phyloP scores from a whole-genome alignment of 2,888 invertebrate species.

The Ichneumoninae sp. region DNA sequence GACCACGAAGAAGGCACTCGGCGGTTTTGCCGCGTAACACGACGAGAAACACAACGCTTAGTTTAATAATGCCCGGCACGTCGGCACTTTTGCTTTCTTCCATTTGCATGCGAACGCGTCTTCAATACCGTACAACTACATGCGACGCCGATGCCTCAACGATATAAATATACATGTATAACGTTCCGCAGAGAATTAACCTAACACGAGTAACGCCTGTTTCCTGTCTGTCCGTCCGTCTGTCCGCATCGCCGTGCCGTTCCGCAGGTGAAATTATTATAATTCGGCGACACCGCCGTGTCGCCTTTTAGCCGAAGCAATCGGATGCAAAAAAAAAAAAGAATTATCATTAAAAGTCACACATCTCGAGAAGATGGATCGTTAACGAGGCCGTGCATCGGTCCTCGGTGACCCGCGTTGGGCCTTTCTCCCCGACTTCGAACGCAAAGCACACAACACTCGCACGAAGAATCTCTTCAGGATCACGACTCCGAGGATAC shows the following conservation, averaged over 20 bases:
- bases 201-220: slow-evolving; percentile 4
- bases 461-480: slow-evolving; percentile 55
- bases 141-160: background rate
- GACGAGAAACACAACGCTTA: background rate
- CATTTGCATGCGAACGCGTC: slow-evolving; percentile 73
- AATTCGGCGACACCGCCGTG: background rate
- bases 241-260: background rate
- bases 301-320: background rate
- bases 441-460: slow-evolving; percentile 55
- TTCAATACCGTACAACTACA: slow-evolving; percentile 65
- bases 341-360: background rate
- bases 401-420: background rate
- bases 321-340: background rate
- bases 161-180: background rate
- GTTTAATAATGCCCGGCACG: slow-evolving; percentile 68
- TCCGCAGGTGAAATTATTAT: background rate
- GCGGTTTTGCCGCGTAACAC: slow-evolving; percentile 1
- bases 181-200: background rate
- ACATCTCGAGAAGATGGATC: slow-evolving; percentile 38
- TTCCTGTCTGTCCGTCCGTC: background rate
- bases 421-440: slow-evolving; percentile 65
- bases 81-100: slow-evolving; percentile 75
- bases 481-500: slow-evolving; percentile 44
- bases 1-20: background rate
- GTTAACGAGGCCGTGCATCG: slow-evolving; percentile 41